Evolutionary conservation across 1,140 invertebrate genomes (phyloP), one percentile per base, ranked within the genome.

Genomic region (Hyphantria cunea): DNA sequence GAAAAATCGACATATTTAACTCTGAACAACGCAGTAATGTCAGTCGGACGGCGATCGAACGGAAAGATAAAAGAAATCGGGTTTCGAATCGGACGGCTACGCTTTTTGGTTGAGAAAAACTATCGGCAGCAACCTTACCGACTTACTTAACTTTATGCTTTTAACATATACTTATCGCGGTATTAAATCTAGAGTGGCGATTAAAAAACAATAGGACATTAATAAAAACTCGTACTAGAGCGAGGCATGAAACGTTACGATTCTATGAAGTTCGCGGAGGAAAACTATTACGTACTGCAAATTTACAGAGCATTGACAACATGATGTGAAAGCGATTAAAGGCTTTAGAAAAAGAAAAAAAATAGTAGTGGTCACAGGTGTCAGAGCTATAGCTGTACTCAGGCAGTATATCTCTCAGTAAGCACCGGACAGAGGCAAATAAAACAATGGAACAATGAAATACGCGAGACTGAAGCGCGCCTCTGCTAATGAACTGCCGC

Each of bases 171-270:
- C 74, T 84, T 89, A 88, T 86, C 82, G 76, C 72, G 74, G 63
- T 78, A 86, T 86, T 77, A 81, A 85, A 89, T 86, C 84, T 76
- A 63, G 64, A 80, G 64, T 73, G 75, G 76, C 76, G 85, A 88
- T 86, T 85, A 84, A 78, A 80, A 86, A 86, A 89, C 86, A 89
- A 89, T 86, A 74, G 84, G 67, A 83, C 75, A 78, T 83, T 83
- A 84, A 84, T 84, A 86, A 82, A 85, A 82, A 79, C 47, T 75
- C 70, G 68, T 78, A 78, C 56, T 76, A 51, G 70, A 76, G 83
- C 79, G 69, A 72, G 64, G 77, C 82, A 78, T 80, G 73, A 76
- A 81, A 72, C 74, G 77, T 84, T 86, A 72, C 72, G 78, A 82
- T 72, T 78, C 73, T 76, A 78, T 76, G 73, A 69, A 74, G 74